These are phyloP conservation scores for Leptinotarsa undecemlineata DNA, from an alignment of 1,140 invertebrate genomes.

Conservation along the genomic window DNA sequence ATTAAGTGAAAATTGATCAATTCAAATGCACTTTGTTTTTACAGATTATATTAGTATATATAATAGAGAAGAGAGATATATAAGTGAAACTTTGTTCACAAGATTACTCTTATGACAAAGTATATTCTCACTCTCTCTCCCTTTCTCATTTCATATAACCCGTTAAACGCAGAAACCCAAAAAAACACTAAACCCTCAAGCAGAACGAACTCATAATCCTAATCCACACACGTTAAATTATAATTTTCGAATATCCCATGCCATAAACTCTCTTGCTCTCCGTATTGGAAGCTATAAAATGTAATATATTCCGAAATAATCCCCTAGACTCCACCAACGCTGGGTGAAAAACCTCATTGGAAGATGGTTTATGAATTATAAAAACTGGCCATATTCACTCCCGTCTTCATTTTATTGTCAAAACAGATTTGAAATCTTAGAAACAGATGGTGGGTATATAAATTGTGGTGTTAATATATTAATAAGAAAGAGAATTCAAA, in stretches of 20 bases:
- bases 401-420: conserved; percentile 19
- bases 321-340: conserved; percentile 11
- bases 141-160: neutral
- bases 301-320: conserved; percentile 22
- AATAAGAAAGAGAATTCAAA: conserved; percentile 30
- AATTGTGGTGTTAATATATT: conserved; percentile 30
- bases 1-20: too few relatives aligned
- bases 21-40: too few relatives aligned
- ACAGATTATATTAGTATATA: too few relatives aligned
- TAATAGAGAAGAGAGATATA: too few relatives aligned
- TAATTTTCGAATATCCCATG: conserved; percentile 12
- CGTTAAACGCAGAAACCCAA: neutral
- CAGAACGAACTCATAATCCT: neutral
- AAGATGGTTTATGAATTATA: conserved; percentile 15
- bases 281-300: conserved; percentile 10
- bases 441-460: conserved; percentile 18
- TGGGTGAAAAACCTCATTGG: conserved; percentile 5
- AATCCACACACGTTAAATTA: conserved; percentile 15
- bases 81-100: too few relatives aligned
- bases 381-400: conserved; percentile 1
- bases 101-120: too few relatives aligned
- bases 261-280: conserved; percentile 1
- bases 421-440: conserved; percentile 16
- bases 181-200: neutral
- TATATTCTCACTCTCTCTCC: too few relatives aligned